Percentiles rank a stretch among this genome's conserved stretches.
phyloP scores from a whole-genome alignment of 2,113 vertebrate genomes.

The Ptyas mucosa region DNA sequence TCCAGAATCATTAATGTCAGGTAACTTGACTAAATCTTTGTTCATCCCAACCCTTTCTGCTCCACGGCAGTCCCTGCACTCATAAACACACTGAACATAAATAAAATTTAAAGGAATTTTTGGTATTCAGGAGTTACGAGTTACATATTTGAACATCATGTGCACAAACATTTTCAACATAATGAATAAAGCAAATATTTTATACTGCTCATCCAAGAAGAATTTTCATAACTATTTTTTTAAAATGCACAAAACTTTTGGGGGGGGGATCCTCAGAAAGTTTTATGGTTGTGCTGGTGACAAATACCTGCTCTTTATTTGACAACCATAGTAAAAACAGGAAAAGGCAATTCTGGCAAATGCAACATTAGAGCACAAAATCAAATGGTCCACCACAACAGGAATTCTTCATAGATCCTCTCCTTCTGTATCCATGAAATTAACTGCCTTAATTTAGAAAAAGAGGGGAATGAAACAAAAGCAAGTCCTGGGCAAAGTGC shows the following conservation, averaged over 20 bases:
- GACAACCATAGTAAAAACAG: background rate
- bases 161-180: background rate
- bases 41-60: background rate
- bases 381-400: constrained; percentile 2
- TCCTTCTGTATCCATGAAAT: background rate
- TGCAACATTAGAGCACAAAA: background rate
- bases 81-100: background rate
- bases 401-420: constrained; percentile 15
- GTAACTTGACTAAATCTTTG: background rate
- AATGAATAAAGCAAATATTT: background rate
- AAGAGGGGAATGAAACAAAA: constrained; percentile 3
- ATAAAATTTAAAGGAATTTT: background rate
- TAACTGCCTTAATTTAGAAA: constrained; percentile 14
- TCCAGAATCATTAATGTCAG: background rate
- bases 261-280: background rate
- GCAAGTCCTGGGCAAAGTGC: background rate
- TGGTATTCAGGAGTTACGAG: background rate
- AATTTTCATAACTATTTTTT: background rate
- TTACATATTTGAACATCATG: background rate
- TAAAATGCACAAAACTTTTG: background rate
- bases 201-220: background rate
- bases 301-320: background rate
- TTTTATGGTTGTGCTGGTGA: background rate
- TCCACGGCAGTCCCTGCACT: background rate
- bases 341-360: constrained; percentile 6